Evolutionary conservation across 2,113 vertebrate genomes (phyloP), one percentile per base, ranked within the genome.

Genomic region (Scalopus aquaticus): DNA sequence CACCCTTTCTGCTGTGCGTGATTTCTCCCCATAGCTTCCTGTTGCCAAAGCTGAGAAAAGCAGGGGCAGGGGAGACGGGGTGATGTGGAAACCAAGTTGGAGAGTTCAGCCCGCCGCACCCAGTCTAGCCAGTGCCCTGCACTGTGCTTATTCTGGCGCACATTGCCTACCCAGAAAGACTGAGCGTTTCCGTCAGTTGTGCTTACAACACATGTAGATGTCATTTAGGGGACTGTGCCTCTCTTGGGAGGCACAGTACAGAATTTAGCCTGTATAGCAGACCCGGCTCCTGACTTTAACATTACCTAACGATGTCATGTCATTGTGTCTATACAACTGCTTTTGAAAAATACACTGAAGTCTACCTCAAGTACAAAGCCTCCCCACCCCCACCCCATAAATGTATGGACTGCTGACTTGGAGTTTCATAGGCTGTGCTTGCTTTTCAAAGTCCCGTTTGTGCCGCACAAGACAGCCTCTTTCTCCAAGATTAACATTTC

Each of bases 401-500:
- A 96, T 90, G 60, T 82, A 81, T 78, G 85, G 96, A 97, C 93
- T 88, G 62, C 64, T 70, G 90, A 81, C 90, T 90, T 97, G 92
- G 46, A 62, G 28, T 93, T 97, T 81, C 92, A 70, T 9, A 67
- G 80, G 85, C 65, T 12, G 42, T 9, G 42, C 97, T 98, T 98
- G 94, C 91, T 97, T 96, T 91, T 93, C 89, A 78, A 98, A 98
- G 96, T 94, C 93, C 95, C 74, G 39, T 94, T 98, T 88, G 93
- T 93, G 96, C 98, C 96, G 96, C 95, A 91, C 97, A 97, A 98
- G 98, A 98, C 97, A 98, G 97, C 96, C 97, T 97, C 98, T 78
- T 97, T 97, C 97, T 98, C 98, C 95, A 98, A 99, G 98, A 99
- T 99, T 98, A 99, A 99, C 98, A 98, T 98, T 99, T 98, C 98